A percentile compares a stretch with the other conserved stretches of the same genome.
phyloP scores from a whole-genome alignment of 2,888 invertebrate species.

The Acronicta leporina region DNA sequence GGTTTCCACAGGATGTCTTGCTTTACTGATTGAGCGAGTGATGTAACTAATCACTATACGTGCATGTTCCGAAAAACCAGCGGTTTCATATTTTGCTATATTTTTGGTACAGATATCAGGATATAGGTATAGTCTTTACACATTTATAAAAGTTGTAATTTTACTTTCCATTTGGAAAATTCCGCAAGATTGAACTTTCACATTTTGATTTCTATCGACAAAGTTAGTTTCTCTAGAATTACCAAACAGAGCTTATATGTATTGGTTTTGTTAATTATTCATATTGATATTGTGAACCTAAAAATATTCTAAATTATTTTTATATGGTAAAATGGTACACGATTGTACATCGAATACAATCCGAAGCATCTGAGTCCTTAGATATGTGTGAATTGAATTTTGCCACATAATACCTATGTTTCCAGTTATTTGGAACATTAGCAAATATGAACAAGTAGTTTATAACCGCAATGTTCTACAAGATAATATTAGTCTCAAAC shows the following conservation, averaged over 20 bases:
- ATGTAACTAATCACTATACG: no score
- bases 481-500: conserved; percentile 17
- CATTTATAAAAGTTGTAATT: conserved; percentile 17
- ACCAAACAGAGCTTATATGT: not conserved
- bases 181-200: conserved; percentile 26
- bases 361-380: no score
- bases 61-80: no score
- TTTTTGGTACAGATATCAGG: conserved; percentile 6
- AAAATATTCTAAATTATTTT: no score
- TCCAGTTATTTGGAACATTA: not conserved
- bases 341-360: no score
- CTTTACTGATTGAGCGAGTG: no score
- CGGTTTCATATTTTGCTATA: not conserved
- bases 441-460: conserved; percentile 1
- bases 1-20: no score
- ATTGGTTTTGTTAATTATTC: not conserved
- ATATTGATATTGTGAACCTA: no score
- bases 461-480: not conserved
- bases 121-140: not conserved
- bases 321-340: no score
- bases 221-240: conserved; percentile 10
- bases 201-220: conserved; percentile 8
- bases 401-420: conserved; percentile 2
- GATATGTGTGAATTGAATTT: not conserved
- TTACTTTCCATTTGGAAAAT: conserved; percentile 23